phyloP scores from a whole-genome alignment of 2,113 vertebrate species.

The Plecturocebus donacophilus region DNA sequence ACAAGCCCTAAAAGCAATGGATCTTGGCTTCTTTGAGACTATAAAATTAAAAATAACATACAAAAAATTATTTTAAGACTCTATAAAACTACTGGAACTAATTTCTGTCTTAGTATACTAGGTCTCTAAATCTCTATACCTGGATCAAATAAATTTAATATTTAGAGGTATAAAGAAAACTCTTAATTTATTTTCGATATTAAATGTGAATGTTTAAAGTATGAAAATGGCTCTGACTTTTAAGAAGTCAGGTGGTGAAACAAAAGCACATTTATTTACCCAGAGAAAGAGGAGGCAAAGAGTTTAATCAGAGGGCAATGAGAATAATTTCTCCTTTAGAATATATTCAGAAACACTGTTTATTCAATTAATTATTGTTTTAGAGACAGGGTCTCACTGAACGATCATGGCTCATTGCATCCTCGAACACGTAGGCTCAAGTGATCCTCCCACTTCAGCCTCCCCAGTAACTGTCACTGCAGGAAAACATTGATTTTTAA shows the following conservation, averaged over 20 bases:
- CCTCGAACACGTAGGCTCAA: too few relatives aligned
- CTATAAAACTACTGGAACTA: not conserved
- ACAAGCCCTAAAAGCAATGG: not conserved
- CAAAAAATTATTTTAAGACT: not conserved
- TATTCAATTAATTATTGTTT: too few relatives aligned
- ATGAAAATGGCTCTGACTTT: not conserved
- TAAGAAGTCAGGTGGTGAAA: not conserved
- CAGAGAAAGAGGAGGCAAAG: not conserved
- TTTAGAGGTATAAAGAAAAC: not conserved
- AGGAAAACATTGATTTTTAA: not conserved
- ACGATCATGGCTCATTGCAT: too few relatives aligned
- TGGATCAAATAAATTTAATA: not conserved
- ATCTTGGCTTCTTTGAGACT: not conserved
- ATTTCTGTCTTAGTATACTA: not conserved
- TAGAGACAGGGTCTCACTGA: too few relatives aligned
- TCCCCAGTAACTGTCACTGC: too few relatives aligned
- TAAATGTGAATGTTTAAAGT: not conserved
- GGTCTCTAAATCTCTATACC: not conserved
- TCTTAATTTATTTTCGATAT: not conserved
- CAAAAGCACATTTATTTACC: not conserved
- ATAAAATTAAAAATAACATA: not conserved
- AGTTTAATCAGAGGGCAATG: not conserved
- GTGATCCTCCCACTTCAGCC: too few relatives aligned
- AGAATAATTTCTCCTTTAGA: not conserved
- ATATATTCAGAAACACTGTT: not conserved